Base-by-base conservation (phyloP, 2,113 vertebrate species). In the Megaceryle maxima region DNA sequence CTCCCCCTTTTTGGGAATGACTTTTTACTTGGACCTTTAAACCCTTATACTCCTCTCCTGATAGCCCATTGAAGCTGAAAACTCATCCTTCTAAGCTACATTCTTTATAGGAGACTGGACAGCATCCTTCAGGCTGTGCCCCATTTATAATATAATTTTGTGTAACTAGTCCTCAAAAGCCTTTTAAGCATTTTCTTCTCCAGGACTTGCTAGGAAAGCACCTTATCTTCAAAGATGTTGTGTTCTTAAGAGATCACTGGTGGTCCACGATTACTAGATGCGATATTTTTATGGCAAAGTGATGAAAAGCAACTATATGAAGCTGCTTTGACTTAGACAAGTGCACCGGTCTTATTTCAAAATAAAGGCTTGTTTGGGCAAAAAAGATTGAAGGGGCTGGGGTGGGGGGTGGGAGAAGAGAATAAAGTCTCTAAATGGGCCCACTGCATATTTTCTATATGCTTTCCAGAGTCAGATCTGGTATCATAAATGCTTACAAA, bases 391-490 rank as follows among this genome's bases (percentile, higher is more conserved):
- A 50, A 9, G 9, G 20, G 22, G 21, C 20, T 22, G 48, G 48
- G 7, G 5, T 1, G 5, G 1, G 1, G 6, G 13, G 6, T 59
- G 12, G 19, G 19, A 17, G 31, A 7, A 28, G 9, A 57, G 26
- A 7, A 33, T 20, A 9, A 13, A 22, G 26, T 43, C 5, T 69
- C 74, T 24, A 67, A 82, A 79, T 25, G 9, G 21, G 12, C 3
- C 20, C 13, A 39, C 8, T 53, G 20, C 3, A 44, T 5, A 75
- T 87, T 92, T 67, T 17, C 18, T 8, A 26, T 28, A 57, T 5
- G 11, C 6, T 26, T 78, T 93, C 51, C 41, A 57, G 75, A 67
- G 18, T 18, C 31, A 55, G 18, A 29, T 35, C 21, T 68, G 13
- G 7, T 33, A 57, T 35, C 62, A 33, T 11, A 62, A 29, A 57